Evolutionary conservation across 2,113 vertebrate species (phyloP), one percentile per base, ranked within the genome.

Genomic region (Hoplias malabaricus): DNA sequence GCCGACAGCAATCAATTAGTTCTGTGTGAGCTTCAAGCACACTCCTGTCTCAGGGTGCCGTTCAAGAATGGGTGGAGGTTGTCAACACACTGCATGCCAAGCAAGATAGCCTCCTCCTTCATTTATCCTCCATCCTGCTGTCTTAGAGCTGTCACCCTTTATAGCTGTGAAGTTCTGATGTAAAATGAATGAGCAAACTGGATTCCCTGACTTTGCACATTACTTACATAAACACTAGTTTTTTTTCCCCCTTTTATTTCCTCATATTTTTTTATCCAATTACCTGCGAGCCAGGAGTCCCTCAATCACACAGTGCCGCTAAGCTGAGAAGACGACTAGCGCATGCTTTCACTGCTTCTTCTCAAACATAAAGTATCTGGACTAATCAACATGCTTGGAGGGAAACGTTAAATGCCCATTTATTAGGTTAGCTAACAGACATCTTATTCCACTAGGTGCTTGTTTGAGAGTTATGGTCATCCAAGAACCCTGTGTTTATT

Each of bases 1-100:
- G 56, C 67, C 7, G 25, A 31, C 59, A 23, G 34, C 36, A 66
- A 75, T 40, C 33, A 48, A 25, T 71, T 79, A 43, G 42, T 43
- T 62, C 16, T 43, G 34, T 0, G 27, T 25, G n/a, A 7, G 46
- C 43, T 59, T 54, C 19, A 70, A 71, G 46, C 48, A 57, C 38
- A 48, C 16, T 57, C 25, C 68, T 10, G 68, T 38, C 19, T 50
- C 53, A 11, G 11, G 10, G 14, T 48, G 21, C 21, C n/a, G 7
- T 21, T 53, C n/a, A 53, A 53, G 48, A 23, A 53, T 19, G 25
- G 27, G 61, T 67, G 43, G 4, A 12, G 16, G n/a, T 53, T 53
- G 48, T 21, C n/a, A 53, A 53, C n/a, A 23, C 48, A 2, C 5
- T 23, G n/a, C 48, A 21, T 53, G 48, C 48, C 48, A 53, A 53